Evolutionary conservation across 2,113 vertebrate species (phyloP).

Genomic region (Scytalopus superciliaris): DNA sequence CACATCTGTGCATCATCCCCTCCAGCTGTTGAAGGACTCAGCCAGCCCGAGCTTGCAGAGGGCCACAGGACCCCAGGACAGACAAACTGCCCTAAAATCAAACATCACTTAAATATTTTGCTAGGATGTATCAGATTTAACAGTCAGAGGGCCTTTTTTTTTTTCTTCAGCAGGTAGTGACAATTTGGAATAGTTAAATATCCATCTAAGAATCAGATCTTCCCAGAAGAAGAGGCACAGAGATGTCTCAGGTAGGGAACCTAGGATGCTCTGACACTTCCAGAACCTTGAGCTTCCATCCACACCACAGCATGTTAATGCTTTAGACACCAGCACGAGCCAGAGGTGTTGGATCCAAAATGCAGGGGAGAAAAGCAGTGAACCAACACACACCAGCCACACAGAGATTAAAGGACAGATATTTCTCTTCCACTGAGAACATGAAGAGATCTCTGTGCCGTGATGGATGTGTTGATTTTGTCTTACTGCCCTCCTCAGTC

Average conservation of each 20-base stretch:
- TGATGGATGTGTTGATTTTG: neutral
- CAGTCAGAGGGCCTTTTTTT: neutral
- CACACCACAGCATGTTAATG: fast-evolving
- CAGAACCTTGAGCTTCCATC: neutral
- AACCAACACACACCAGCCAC: neutral
- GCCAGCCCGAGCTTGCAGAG: neutral
- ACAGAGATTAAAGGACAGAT: neutral
- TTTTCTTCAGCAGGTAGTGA: neutral
- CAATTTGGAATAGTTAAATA: neutral
- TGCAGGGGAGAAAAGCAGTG: fast-evolving
- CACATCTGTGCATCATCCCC: neutral
- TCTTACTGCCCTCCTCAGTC: neutral
- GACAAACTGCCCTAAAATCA: neutral
- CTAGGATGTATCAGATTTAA: neutral
- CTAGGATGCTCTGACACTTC: neutral
- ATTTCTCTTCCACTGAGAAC: neutral
- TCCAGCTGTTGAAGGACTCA: neutral
- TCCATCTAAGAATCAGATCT: neutral
- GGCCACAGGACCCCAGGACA: neutral
- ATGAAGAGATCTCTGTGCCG: neutral
- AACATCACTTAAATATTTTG: neutral
- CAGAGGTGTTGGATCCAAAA: neutral
- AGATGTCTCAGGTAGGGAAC: neutral
- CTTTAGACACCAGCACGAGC: neutral
- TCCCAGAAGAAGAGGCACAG: neutral